These are phyloP conservation scores for Anastrepha obliqua DNA, from an alignment of 1,140 invertebrate genomes.

Conservation along the genomic window DNA sequence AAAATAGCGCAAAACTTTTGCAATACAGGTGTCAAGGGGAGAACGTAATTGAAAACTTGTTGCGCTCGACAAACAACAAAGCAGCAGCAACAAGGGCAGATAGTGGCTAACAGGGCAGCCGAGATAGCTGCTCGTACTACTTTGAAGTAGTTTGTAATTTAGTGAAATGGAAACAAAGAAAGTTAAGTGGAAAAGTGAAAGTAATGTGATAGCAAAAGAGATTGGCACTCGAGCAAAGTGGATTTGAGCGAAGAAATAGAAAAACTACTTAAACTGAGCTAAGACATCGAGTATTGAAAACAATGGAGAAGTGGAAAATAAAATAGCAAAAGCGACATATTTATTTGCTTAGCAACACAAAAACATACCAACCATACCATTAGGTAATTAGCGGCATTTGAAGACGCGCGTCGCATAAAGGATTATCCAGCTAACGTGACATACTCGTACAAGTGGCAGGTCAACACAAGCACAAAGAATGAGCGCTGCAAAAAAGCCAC, in stretches of 20 bases:
- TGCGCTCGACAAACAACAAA: neutral
- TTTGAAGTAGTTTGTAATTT: conserved; percentile 47
- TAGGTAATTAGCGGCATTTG: neutral
- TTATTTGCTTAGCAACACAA: neutral
- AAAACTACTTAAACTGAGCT: neutral
- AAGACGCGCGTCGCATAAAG: neutral
- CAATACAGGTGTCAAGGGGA: conserved; percentile 25
- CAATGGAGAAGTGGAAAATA: neutral
- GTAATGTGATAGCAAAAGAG: conserved; percentile 45
- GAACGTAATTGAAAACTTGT: conserved; percentile 40
- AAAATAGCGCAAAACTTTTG: conserved; percentile 27
- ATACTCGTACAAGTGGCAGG: neutral
- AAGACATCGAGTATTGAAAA: neutral
- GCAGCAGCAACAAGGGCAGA: neutral
- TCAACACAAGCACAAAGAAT: neutral
- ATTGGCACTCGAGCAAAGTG: conserved; percentile 37
- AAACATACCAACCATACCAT: neutral
- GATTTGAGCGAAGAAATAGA: neutral
- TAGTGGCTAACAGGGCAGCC: neutral
- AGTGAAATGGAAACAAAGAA: conserved; percentile 35
- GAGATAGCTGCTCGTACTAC: neutral
- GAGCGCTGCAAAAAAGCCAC: too few relatives aligned
- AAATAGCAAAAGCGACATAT: neutral
- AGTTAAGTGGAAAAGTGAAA: conserved; percentile 13
- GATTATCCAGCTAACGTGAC: neutral